Evolutionary conservation across 2,113 vertebrate genomes (phyloP), one percentile per base, ranked within the genome.

Genomic region (Chaetura pelagica): DNA sequence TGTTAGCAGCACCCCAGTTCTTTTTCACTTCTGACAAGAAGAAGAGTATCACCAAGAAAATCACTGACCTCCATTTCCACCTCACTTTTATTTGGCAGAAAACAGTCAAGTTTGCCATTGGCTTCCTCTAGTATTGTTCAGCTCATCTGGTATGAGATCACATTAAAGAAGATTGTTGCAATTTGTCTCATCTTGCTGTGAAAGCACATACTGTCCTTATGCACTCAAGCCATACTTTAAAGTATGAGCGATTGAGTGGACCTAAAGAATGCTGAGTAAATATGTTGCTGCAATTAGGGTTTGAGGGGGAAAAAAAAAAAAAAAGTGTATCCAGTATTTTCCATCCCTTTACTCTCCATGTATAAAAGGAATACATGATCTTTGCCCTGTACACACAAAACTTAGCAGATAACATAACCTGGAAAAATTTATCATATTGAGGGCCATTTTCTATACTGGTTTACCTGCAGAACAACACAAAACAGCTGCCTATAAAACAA

Each of bases 91-190:
- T 98, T 97, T 98, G 97, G 96, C 95, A 98, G 97, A 94, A 98
- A 97, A 97, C 97, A 97, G 97, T 97, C 69, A 71, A 96, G 95
- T 97, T 97, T 97, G 96, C 96, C 88, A 94, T 84, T 92, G 89
- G 92, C 87, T 98, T 97, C 93, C 81, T 96, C 66, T 90, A 58
- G 95, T 89, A 87, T 96, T 96, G 94, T 97, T 98, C 96, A 72
- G 84, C 96, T 97, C 96, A 96, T 98, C 96, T 94, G 86, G 91
- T 97, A 97, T 96, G 95, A 97, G 96, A 98, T 97, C 96, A 95
- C 95, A 89, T 98, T 98, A 97, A 97, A 97, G 97, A 98, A 98
- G 97, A 98, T 98, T 98, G 98, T 97, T 96, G 97, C 97, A 97
- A 98, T 98, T 98, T 98, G 92, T 97, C 97, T 98, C 94, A 91